Base-by-base conservation (phyloP, 2,888 invertebrate species). In the Nomada fucata region DNA sequence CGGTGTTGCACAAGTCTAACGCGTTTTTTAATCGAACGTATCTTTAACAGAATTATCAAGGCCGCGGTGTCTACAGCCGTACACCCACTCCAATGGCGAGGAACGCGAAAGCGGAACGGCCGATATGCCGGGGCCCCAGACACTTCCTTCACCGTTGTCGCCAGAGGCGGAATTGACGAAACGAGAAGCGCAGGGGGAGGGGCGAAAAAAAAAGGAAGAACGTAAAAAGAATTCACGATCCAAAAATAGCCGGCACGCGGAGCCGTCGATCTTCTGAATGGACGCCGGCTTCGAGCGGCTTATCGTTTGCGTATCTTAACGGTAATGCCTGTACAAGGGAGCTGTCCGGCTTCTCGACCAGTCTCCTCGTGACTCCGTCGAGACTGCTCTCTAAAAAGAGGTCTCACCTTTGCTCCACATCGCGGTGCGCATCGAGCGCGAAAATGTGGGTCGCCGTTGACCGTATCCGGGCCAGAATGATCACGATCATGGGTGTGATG, bases 281-380 rank as follows among this genome's bases (percentile, higher is more conserved):
- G 61, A 74, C 60, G 67, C 10, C 15, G 60, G 57, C 57, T 63
- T 52, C 47, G 5, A 53, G 61, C 47, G 26, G 26, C 61, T 74
- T 78, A 85, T 84, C 90, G 90, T 88, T 36, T 89, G 89, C 89
- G 87, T 85, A 75, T 85, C 76, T 86, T 83, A 76, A 76, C 80
- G 80, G 80, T 78, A 73, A 78, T 73, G 64, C 61, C 64, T 69
- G 57, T 72, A 59, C 52, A 78, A 64, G 76, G 75, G 75, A 76
- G 53, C 63, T 64, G 73, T 77, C 75, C 74, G 60, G 42, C 53
- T 82, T 82, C 71, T 69, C 65, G 75, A 69, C 71, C 65, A 63
- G 77, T 74, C 76, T 63, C 70, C 77, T 75, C 83, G 69, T 76
- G 81, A 86, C 78, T 82, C 70, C 60, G 53, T 36, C 53, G 79